These are phyloP conservation scores for Harpagoxenus sublaevis DNA, from an alignment of 2,888 invertebrate species.

Conservation along the genomic window DNA sequence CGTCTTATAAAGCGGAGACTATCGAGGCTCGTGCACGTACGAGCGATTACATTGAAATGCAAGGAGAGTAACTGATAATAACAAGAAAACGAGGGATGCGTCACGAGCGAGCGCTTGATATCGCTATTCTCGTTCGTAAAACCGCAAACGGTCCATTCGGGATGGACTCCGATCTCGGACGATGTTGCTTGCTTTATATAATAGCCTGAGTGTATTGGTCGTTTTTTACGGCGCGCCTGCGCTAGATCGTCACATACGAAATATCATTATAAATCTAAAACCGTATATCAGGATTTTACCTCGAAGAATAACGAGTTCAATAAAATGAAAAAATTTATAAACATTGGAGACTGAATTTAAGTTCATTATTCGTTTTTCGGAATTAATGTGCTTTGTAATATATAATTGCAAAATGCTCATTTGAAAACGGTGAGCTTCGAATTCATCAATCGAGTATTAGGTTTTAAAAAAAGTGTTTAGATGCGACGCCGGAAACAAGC, in stretches of 20 bases:
- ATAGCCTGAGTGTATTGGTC: conserved; percentile 57
- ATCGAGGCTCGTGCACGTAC: conserved; percentile 26
- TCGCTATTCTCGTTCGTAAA: conserved; percentile 69
- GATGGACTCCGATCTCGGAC: conserved; percentile 31
- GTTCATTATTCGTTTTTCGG: not conserved
- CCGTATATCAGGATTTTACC: not conserved
- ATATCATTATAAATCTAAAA: not conserved
- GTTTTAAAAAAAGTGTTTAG: not conserved
- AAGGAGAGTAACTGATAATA: conserved; percentile 62
- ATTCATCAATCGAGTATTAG: too few relatives aligned
- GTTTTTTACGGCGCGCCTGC: not conserved
- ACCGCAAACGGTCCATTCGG: conserved; percentile 69
- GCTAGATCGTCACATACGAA: not conserved
- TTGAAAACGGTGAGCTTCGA: not conserved
- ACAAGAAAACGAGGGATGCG: conserved; percentile 51
- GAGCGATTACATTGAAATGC: conserved; percentile 64
- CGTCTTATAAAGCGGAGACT: conserved; percentile 18
- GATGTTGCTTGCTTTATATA: conserved; percentile 64
- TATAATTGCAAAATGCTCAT: not conserved
- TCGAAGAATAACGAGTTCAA: not conserved
- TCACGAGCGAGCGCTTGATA: conserved; percentile 66
- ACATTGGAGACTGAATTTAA: not conserved
- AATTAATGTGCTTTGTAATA: not conserved
- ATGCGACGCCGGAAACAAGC: not conserved
- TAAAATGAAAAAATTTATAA: not conserved